Conservation (phyloP, 2,113 vertebrate species). For the Elephantulus edwardii region DNA sequence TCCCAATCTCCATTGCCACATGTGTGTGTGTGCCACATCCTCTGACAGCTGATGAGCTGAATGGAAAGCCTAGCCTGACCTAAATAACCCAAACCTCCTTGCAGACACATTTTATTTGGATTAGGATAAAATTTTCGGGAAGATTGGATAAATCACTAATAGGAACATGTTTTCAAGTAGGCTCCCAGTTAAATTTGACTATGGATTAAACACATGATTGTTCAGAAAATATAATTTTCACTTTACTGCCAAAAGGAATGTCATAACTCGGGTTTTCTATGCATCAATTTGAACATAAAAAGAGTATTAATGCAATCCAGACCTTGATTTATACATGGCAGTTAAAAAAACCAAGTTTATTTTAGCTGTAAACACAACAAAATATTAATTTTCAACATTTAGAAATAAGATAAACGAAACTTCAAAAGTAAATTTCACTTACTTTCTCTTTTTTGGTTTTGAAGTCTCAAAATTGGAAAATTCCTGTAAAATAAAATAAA, state of each 20-base stretch:
- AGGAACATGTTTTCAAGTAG: slow-evolving; percentile 69
- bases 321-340: not conserved
- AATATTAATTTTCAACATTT: slow-evolving; percentile 53
- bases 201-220: slow-evolving; percentile 20
- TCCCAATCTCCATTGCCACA: slow-evolving; percentile 37
- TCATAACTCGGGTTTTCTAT: not conserved
- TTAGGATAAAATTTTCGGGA: slow-evolving; percentile 75
- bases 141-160: slow-evolving; percentile 81
- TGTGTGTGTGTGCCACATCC: not conserved
- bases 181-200: slow-evolving; percentile 74
- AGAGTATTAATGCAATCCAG: not conserved
- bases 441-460: slow-evolving; percentile 86
- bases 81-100: slow-evolving; percentile 75
- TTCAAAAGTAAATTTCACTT: slow-evolving; percentile 77
- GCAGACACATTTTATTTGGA: slow-evolving; percentile 77
- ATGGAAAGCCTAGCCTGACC: slow-evolving; percentile 75
- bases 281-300: slow-evolving; percentile 56
- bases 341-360: not conserved
- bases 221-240: slow-evolving; percentile 62
- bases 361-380: not conserved
- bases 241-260: not conserved
- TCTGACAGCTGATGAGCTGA: slow-evolving; percentile 42
- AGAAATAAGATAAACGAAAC: slow-evolving; percentile 46
- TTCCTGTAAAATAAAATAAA: slow-evolving; percentile 80
- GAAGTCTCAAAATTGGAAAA: slow-evolving; percentile 80